phyloP scores from a whole-genome alignment of 2,113 vertebrate species.

The zebrafish (Danio rerio) region GRCz12tu NC_133190.1:29485001-29485500 shows the following conservation, averaged over 20 bases:
- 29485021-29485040: conserved; percentile 81
- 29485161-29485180: not conserved
- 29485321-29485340: not conserved
- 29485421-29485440: too few relatives aligned
- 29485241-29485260: conserved; percentile 94
- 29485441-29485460: too few relatives aligned
- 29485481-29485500: too few relatives aligned
- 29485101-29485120: conserved; percentile 33
- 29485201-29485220: conserved; percentile 75
- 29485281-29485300: conserved; percentile 98
- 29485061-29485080: conserved; percentile 66
- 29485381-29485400: too few relatives aligned
- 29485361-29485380: too few relatives aligned
- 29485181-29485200: not conserved
- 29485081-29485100: not conserved
- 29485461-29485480: too few relatives aligned
- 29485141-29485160: not conserved
- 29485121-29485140: not conserved
- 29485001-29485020: conserved; percentile 71
- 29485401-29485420: too few relatives aligned
- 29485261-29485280: conserved; percentile 95
- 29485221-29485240: conserved; percentile 97
- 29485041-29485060: conserved; percentile 74
- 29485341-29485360: not conserved
- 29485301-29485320: conserved; percentile 20